Evolutionary conservation across 2,113 vertebrate species (phyloP).

Genomic region (Nicator chloris): DNA sequence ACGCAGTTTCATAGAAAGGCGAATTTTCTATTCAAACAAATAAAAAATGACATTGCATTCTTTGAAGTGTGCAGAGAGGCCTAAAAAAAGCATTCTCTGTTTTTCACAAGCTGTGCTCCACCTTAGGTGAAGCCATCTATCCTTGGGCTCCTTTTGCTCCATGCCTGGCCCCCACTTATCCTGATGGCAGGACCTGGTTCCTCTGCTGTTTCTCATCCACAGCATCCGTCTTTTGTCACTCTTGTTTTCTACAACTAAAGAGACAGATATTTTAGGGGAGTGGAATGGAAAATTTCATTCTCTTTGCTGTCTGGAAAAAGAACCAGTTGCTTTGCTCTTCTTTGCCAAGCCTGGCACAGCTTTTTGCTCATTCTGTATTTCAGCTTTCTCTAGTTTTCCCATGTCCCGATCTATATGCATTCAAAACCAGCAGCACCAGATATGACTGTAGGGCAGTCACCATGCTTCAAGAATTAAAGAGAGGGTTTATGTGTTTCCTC

Average conservation of each 20-base stretch:
- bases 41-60: not conserved
- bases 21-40: not conserved
- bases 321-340: not conserved
- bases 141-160: not conserved
- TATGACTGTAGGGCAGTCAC: not conserved
- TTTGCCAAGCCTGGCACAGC: not conserved
- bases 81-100: not conserved
- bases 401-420: not conserved
- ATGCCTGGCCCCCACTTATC: accelerated
- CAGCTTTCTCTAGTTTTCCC: not conserved
- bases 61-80: not conserved
- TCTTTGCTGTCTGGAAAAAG: not conserved
- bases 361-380: not conserved
- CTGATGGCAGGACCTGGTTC: not conserved
- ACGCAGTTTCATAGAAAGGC: not conserved
- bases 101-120: not conserved
- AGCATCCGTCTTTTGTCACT: not conserved
- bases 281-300: not conserved
- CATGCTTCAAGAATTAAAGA: not conserved
- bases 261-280: not conserved
- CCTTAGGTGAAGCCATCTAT: not conserved
- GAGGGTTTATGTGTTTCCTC: not conserved
- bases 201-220: not conserved
- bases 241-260: not conserved
- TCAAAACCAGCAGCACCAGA: not conserved